A percentile compares a stretch with the other conserved stretches of the same genome.
phyloP scores from a whole-genome alignment of 2,797 vertebrate genomes.

The Rhynchonycteris naso region DNA sequence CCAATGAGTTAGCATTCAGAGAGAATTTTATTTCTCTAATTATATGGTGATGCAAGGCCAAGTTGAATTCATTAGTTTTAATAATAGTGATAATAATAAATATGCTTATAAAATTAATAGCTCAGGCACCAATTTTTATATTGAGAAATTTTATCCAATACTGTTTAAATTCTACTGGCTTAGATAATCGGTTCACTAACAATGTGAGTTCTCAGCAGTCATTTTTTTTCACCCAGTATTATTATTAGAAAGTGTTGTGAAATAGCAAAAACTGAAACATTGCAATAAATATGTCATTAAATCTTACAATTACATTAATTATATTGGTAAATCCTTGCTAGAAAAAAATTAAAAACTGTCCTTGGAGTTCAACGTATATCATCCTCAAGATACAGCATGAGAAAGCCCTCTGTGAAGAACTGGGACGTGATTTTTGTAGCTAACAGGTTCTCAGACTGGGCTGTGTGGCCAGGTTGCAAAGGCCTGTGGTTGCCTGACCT shows the following conservation, averaged over 20 bases:
- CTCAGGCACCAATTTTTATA: slow-evolving; percentile 54
- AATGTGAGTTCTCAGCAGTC: background rate
- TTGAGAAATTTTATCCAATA: slow-evolving; percentile 55
- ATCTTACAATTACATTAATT: background rate
- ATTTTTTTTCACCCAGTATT: background rate
- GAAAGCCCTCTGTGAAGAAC: background rate
- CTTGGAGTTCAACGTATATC: background rate
- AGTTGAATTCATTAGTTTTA: slow-evolving; percentile 75
- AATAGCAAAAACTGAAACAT: background rate
- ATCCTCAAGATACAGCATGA: background rate
- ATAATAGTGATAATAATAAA: slow-evolving; percentile 72
- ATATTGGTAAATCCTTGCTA: background rate
- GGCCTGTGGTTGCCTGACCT: no score
- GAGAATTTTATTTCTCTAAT: slow-evolving; percentile 77
- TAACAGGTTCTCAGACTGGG: background rate
- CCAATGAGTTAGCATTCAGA: slow-evolving; percentile 57
- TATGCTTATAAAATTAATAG: slow-evolving; percentile 70
- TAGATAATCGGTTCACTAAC: slow-evolving; percentile 26
- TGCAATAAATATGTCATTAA: background rate
- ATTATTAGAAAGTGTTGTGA: background rate
- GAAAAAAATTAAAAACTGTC: background rate
- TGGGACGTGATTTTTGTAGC: background rate
- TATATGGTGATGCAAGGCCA: slow-evolving; percentile 66
- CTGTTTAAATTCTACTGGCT: slow-evolving; percentile 49
- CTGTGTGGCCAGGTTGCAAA: background rate